These are phyloP conservation scores for Drosophila acutilabella DNA, from an alignment of 2,888 invertebrate species.

Conservation along the genomic window DNA sequence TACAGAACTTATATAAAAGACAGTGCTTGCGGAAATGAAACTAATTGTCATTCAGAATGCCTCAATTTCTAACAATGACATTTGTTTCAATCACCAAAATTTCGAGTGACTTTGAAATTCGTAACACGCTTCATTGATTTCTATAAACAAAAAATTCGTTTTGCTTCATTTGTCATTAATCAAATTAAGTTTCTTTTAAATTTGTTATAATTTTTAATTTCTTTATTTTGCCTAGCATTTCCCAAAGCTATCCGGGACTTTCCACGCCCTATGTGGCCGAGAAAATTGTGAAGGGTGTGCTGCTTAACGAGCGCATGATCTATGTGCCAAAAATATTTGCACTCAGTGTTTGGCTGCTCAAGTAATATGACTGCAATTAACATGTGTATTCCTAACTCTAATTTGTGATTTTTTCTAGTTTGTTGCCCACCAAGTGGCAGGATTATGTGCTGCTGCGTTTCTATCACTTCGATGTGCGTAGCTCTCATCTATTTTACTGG, in stretches of 20 bases:
- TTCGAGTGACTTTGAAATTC: not conserved
- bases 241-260: slow-evolving; percentile 82
- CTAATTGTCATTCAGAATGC: slow-evolving; percentile 6
- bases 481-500: slow-evolving; percentile 83
- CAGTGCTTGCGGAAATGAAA: not conserved
- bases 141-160: not conserved
- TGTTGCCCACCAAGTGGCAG: slow-evolving; percentile 84
- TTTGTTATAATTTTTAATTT: not conserved
- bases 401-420: slow-evolving; percentile 51
- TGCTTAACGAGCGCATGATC: slow-evolving; percentile 83
- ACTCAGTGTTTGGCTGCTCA: slow-evolving; percentile 82
- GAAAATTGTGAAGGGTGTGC: slow-evolving; percentile 83
- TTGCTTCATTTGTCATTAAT: not conserved
- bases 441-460: slow-evolving; percentile 82
- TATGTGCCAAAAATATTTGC: slow-evolving; percentile 84
- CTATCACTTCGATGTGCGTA: slow-evolving; percentile 83
- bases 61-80: slow-evolving; percentile 2
- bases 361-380: slow-evolving; percentile 51
- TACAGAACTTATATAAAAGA: too few species aligned
- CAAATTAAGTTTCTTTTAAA: not conserved
- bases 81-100: slow-evolving; percentile 1
- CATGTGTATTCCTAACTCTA: not conserved
- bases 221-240: slow-evolving; percentile 63
- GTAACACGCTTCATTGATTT: slow-evolving; percentile 9
- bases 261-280: slow-evolving; percentile 83